phyloP scores from a whole-genome alignment of 2,113 vertebrate genomes.

The Leucopternis melanops region DNA sequence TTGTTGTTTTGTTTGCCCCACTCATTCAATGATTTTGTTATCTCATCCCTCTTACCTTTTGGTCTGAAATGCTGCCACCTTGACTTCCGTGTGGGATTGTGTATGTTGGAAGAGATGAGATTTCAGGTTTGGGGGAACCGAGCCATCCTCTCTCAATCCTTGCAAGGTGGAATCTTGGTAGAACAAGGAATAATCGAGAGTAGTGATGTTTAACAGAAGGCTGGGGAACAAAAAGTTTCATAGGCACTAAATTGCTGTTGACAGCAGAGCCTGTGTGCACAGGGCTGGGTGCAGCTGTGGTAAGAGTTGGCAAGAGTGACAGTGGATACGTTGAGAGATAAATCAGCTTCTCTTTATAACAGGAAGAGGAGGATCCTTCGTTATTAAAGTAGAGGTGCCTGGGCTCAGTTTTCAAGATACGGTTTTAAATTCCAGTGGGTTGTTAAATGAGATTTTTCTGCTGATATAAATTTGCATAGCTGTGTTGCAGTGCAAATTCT shows the following conservation, averaged over 20 bases:
- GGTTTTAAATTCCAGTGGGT: constrained; percentile 25
- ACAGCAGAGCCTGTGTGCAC: background rate
- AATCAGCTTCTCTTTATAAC: background rate
- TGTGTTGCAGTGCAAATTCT: background rate
- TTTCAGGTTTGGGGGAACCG: background rate
- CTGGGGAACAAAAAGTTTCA: background rate
- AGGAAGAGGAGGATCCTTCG: background rate
- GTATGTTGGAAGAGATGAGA: background rate
- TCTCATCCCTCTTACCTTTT: background rate
- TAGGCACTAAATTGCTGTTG: background rate
- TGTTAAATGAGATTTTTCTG: constrained; percentile 13
- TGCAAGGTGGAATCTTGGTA: background rate
- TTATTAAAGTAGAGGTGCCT: background rate
- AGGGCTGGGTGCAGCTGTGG: background rate
- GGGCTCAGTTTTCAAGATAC: background rate
- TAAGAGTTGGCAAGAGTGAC: background rate
- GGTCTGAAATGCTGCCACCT: background rate
- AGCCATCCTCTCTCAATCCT: background rate
- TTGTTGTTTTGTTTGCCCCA: background rate
- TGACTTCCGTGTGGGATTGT: background rate
- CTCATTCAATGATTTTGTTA: background rate
- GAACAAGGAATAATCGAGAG: background rate
- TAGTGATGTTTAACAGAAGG: background rate
- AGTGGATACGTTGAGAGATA: background rate
- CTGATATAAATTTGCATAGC: constrained; percentile 31